Conservation (phyloP, 1,140 invertebrate genomes). For the honey bee (Apis mellifera) region DNA sequence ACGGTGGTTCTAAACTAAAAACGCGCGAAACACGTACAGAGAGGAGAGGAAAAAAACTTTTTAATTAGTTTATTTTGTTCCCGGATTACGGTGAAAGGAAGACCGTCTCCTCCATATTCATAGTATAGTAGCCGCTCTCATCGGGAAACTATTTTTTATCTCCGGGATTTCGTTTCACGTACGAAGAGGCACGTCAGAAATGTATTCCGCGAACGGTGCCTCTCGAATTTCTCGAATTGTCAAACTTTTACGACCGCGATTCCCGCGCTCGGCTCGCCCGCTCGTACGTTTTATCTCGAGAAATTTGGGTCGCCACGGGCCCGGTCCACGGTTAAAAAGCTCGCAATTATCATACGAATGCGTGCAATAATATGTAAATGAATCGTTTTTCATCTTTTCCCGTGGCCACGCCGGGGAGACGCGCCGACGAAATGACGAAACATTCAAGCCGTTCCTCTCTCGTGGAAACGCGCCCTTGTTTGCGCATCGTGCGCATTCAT, state of each 20-base stretch:
- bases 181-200: conserved; percentile 33
- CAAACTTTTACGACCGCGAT: conserved; percentile 40
- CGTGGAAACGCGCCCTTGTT: neutral
- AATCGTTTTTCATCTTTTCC: conserved; percentile 3
- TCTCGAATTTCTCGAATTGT: conserved; percentile 45
- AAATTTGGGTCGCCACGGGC: conserved; percentile 20
- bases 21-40: neutral
- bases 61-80: conserved; percentile 43
- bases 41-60: neutral
- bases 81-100: neutral
- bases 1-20: neutral
- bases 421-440: neutral
- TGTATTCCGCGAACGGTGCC: conserved; percentile 15
- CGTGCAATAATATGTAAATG: conserved; percentile 21
- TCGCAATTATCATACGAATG: conserved; percentile 34
- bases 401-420: too few relatives aligned
- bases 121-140: conserved; percentile 6
- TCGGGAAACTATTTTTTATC: conserved; percentile 47
- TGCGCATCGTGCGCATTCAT: too few relatives aligned
- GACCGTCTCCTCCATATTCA: conserved; percentile 16
- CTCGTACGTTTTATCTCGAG: conserved; percentile 8
- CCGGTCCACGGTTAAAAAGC: conserved; percentile 14
- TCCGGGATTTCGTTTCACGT: conserved; percentile 32
- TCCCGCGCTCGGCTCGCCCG: neutral
- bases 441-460: neutral